Conservation (phyloP, 1,140 invertebrate species). For the Neodiprion fabricii region DNA sequence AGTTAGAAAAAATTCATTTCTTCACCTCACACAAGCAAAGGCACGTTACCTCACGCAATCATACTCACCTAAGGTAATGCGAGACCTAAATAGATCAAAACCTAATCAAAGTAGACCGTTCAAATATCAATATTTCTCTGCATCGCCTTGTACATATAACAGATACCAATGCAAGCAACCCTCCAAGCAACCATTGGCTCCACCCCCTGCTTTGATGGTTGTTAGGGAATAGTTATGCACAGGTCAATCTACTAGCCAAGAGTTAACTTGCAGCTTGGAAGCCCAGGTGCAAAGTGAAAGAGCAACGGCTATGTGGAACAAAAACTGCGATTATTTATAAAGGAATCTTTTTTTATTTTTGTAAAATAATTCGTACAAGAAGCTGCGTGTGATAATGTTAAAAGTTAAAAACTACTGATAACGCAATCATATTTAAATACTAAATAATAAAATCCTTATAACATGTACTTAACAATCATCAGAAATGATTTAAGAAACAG, state of each 20-base stretch:
- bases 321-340: not conserved
- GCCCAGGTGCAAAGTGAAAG: not conserved
- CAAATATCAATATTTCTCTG: slow-evolving; percentile 70
- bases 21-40: too few relatives aligned
- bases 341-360: too few relatives aligned
- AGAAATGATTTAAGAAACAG: too few relatives aligned
- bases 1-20: too few relatives aligned
- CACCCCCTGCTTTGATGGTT: slow-evolving; percentile 41
- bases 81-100: slow-evolving; percentile 40
- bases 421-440: too few relatives aligned
- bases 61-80: too few relatives aligned
- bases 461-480: too few relatives aligned
- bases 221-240: slow-evolving; percentile 41
- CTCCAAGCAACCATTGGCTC: slow-evolving; percentile 35
- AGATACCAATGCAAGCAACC: slow-evolving; percentile 19
- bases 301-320: not conserved
- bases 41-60: too few relatives aligned
- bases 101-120: slow-evolving; percentile 75
- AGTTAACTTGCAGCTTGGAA: not conserved
- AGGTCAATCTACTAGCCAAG: slow-evolving; percentile 2
- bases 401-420: too few relatives aligned
- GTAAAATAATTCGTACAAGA: too few relatives aligned
- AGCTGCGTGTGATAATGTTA: too few relatives aligned
- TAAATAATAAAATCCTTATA: too few relatives aligned
- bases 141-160: slow-evolving; percentile 65